Conservation (phyloP, 2,888 invertebrate species). For the Bembecia ichneumoniformis region DNA sequence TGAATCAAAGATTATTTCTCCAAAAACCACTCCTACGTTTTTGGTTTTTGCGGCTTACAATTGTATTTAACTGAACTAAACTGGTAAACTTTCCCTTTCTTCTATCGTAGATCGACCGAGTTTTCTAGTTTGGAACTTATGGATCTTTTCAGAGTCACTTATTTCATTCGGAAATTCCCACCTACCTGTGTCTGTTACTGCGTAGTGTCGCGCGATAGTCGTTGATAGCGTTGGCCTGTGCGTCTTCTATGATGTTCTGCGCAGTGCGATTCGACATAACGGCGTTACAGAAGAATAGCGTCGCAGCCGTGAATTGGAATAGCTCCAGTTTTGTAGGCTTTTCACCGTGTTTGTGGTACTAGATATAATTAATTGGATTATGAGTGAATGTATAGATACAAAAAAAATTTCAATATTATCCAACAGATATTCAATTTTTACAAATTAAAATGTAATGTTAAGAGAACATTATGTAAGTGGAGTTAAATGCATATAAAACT, state of each 20-base stretch:
- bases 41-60: no score
- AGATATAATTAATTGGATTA: constrained; percentile 5
- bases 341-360: constrained; percentile 60
- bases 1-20: no score
- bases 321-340: constrained; percentile 51
- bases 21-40: no score
- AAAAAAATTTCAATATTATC: background rate
- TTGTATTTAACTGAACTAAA: no score
- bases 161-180: background rate
- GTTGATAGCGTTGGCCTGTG: constrained; percentile 64
- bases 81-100: no score
- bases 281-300: constrained; percentile 61
- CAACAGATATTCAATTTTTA: no score
- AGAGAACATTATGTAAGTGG: no score
- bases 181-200: constrained; percentile 67
- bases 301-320: constrained; percentile 63
- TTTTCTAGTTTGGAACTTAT: no score
- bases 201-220: constrained; percentile 63
- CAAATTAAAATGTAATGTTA: no score
- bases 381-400: background rate
- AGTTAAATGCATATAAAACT: no score
- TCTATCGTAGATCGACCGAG: no score
- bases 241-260: constrained; percentile 64
- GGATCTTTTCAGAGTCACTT: no score
- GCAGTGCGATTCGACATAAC: constrained; percentile 60